A percentile compares a stretch with the other conserved stretches of the same genome.
Conservation (phyloP, 2,888 invertebrate species). For the Dryomyza anilis region DNA sequence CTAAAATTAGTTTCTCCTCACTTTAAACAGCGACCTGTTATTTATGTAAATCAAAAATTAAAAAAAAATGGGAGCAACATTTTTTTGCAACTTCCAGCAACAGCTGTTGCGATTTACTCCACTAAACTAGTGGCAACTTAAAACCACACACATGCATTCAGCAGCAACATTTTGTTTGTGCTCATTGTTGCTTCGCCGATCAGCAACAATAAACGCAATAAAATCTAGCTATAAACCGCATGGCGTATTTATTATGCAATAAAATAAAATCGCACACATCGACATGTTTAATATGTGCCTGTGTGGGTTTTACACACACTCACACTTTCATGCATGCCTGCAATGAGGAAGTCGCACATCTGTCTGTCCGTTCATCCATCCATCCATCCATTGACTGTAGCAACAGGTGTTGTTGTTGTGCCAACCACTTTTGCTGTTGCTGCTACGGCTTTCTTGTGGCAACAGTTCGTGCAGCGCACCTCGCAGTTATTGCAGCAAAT, state of each 20-base stretch:
- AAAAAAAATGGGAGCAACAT: not conserved
- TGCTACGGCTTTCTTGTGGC: not conserved
- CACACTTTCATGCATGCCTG: not conserved
- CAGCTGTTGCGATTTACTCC: not conserved
- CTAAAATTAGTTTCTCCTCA: too few relatives aligned
- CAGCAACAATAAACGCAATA: not conserved
- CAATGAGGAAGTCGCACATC: constrained; percentile 21
- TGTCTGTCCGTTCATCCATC: not conserved
- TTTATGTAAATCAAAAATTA: too few relatives aligned
- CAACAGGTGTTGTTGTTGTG: not conserved
- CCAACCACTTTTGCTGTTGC: not conserved
- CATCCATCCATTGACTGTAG: not conserved
- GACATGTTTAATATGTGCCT: not conserved
- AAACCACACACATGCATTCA: not conserved
- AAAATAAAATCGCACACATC: not conserved
- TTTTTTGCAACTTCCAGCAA: not conserved
- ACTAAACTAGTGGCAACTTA: not conserved
- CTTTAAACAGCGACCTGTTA: too few relatives aligned
- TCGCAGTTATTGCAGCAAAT: not conserved
- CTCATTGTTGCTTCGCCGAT: constrained; percentile 35
- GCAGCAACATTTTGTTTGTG: constrained; percentile 11
- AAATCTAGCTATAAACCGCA: not conserved
- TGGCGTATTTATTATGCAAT: constrained; percentile 4
- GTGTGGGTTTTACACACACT: not conserved
- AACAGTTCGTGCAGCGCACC: not conserved